These are phyloP conservation scores for Dendrocincla tyrannina DNA, from an alignment of 2,797 vertebrate species.

Conservation along the genomic window DNA sequence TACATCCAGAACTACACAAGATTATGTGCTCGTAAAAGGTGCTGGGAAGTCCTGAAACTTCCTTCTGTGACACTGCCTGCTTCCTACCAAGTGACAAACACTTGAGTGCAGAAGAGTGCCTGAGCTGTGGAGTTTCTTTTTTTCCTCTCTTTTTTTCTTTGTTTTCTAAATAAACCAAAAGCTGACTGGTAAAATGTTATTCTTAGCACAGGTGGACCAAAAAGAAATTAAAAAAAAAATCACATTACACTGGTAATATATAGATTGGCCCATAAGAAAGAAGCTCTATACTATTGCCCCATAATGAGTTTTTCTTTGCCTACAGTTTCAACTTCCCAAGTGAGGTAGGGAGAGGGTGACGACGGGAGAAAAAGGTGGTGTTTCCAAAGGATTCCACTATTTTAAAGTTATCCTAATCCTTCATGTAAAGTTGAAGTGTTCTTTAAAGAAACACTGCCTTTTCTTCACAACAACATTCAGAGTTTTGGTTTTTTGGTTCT, in stretches of 20 bases:
- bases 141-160: background rate
- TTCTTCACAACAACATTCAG: slow-evolving; percentile 35
- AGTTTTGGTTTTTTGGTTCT: slow-evolving; percentile 19
- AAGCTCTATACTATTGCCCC: background rate
- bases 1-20: background rate
- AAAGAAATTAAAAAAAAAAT: background rate
- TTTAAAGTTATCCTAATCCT: background rate
- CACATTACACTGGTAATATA: background rate
- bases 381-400: slow-evolving; percentile 4
- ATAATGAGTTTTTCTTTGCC: background rate
- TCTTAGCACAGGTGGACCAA: slow-evolving; percentile 24
- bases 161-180: slow-evolving; percentile 20
- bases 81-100: background rate
- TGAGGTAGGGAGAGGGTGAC: slow-evolving; percentile 48
- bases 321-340: slow-evolving; percentile 38
- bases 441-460: background rate
- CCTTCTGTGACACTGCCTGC: background rate
- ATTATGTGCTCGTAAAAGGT: slow-evolving; percentile 47
- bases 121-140: slow-evolving; percentile 25
- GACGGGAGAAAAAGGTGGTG: background rate
- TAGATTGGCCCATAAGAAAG: slow-evolving; percentile 33
- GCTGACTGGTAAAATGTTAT: slow-evolving; percentile 34
- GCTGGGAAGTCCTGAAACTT: slow-evolving; percentile 22
- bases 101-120: background rate
- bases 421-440: slow-evolving; percentile 5